A percentile compares a stretch with the other conserved stretches of the same genome.
Evolutionary conservation across 2,113 vertebrate genomes (phyloP).

Genomic region (Indicator maculatus): DNA sequence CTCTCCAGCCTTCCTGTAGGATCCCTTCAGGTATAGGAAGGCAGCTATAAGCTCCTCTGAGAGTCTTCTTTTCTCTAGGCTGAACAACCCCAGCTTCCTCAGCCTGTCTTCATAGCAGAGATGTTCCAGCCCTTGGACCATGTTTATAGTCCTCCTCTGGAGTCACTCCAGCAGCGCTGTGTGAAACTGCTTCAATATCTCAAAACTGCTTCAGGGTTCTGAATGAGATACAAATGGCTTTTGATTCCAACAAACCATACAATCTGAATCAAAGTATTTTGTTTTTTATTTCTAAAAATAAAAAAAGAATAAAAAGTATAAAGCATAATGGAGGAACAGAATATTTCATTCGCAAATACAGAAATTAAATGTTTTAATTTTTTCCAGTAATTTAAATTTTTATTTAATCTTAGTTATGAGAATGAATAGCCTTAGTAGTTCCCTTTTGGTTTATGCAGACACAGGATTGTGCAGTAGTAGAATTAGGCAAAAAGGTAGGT

Average conservation of each 20-base stretch:
- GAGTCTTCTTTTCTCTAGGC: too few species aligned
- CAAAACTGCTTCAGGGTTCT: neutral
- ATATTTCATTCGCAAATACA: neutral
- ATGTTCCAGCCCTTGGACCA: too few species aligned
- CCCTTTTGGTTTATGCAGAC: neutral
- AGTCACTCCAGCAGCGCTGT: neutral
- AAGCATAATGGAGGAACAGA: neutral
- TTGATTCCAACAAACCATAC: neutral
- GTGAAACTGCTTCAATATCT: neutral
- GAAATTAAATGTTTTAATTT: neutral
- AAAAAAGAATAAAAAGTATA: neutral
- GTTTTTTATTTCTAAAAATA: neutral
- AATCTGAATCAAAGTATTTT: neutral
- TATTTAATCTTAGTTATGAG: neutral
- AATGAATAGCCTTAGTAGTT: neutral
- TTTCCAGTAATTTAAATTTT: neutral
- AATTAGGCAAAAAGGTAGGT: neutral
- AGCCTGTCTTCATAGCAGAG: too few species aligned
- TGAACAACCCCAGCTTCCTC: too few species aligned
- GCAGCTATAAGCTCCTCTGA: too few species aligned
- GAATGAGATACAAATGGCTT: neutral
- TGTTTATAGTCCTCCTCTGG: too few species aligned
- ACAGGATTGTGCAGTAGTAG: neutral
- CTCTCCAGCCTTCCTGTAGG: too few species aligned
- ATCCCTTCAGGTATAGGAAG: too few species aligned